Percentiles rank a stretch among this genome's conserved stretches.
phyloP scores from a whole-genome alignment of 2,113 vertebrate species.

The Myotis davidii region DNA sequence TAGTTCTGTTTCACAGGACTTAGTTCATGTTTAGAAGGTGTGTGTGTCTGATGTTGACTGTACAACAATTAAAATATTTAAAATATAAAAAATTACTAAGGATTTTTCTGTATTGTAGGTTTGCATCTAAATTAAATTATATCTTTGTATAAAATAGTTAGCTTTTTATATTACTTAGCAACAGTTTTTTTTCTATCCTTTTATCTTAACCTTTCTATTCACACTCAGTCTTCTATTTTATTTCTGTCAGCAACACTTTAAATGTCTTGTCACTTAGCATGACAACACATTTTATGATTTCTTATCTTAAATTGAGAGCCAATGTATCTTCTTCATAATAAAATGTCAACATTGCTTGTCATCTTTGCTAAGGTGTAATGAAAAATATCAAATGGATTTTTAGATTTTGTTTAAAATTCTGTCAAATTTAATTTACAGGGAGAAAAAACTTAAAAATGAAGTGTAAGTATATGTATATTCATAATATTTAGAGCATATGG shows the following conservation, averaged over 20 bases:
- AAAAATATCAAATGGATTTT: constrained; percentile 36
- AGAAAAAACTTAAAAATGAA: neutral
- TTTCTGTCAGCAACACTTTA: constrained; percentile 66
- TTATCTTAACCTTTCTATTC: constrained; percentile 51
- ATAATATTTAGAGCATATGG: neutral
- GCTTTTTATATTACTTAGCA: constrained; percentile 20
- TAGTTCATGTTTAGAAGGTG: neutral
- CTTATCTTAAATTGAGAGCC: constrained; percentile 53
- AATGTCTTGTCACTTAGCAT: constrained; percentile 65
- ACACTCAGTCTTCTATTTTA: constrained; percentile 31
- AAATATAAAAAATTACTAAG: neutral
- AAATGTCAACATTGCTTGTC: constrained; percentile 54
- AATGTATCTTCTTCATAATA: constrained; percentile 58
- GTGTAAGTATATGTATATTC: neutral
- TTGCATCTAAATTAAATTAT: neutral
- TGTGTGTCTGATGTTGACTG: neutral
- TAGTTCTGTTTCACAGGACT: neutral
- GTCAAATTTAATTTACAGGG: constrained; percentile 30
- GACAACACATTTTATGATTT: constrained; percentile 48
- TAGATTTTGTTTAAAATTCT: constrained; percentile 48
- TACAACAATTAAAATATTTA: neutral
- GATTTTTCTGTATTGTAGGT: neutral
- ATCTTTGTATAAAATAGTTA: constrained; percentile 50
- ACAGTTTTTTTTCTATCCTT: constrained; percentile 29
- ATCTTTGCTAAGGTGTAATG: constrained; percentile 59